Evolutionary conservation across 2,888 invertebrate species (phyloP).

Genomic region (Trissolcus brochymenae): DNA sequence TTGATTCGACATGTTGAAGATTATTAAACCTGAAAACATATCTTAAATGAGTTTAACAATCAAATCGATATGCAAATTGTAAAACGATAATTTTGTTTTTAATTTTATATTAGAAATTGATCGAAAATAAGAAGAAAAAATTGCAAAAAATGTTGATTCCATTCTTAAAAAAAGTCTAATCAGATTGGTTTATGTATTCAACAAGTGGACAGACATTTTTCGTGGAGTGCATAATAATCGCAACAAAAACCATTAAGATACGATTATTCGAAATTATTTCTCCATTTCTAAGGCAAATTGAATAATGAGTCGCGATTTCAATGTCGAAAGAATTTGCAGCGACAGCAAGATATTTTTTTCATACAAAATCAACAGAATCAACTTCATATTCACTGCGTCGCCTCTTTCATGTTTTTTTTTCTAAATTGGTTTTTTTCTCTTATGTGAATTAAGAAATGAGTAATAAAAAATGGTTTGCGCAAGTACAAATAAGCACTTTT

Average conservation of each 20-base stretch:
- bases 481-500: slow-evolving; percentile 2
- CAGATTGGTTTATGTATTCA: not conserved
- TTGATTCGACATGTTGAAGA: slow-evolving; percentile 62
- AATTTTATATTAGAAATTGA: no score
- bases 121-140: not conserved
- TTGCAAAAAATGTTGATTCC: not conserved
- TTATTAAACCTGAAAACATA: not conserved
- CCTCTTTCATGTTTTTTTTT: no score
- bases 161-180: not conserved
- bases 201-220: not conserved
- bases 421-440: not conserved
- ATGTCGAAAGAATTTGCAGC: slow-evolving; percentile 21
- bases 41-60: not conserved
- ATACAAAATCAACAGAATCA: no score
- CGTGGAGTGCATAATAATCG: slow-evolving; percentile 6
- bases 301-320: slow-evolving; percentile 22
- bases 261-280: slow-evolving; percentile 18
- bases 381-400: no score
- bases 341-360: slow-evolving; percentile 4
- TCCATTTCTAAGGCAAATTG: slow-evolving; percentile 20
- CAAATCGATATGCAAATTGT: not conserved
- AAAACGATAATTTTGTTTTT: no score
- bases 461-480: slow-evolving; percentile 4
- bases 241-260: slow-evolving; percentile 8
- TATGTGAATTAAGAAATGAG: slow-evolving; percentile 1